These are phyloP conservation scores for Saturnia japonica DNA, from an alignment of 2,888 invertebrate genomes.

Conservation along the genomic window DNA sequence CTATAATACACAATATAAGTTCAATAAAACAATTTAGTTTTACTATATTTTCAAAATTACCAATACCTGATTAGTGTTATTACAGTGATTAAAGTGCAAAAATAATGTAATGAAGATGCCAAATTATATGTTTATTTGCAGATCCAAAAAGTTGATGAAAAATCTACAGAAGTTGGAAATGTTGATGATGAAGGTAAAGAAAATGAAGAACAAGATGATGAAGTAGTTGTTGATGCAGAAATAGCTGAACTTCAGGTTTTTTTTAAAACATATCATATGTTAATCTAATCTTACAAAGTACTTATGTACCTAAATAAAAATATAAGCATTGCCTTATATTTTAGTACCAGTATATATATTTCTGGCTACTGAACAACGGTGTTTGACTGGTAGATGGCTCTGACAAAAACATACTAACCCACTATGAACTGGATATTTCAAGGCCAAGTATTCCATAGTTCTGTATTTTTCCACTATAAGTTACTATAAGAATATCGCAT, in stretches of 20 bases:
- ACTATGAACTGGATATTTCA: too few species aligned
- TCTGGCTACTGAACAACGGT: too few species aligned
- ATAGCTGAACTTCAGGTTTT: conserved; percentile 83
- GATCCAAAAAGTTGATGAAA: conserved; percentile 32
- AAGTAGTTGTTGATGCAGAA: conserved; percentile 83
- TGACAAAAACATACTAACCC: too few species aligned
- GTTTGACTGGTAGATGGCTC: too few species aligned
- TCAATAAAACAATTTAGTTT: too few species aligned
- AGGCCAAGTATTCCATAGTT: too few species aligned
- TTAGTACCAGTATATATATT: too few species aligned
- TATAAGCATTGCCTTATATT: too few species aligned
- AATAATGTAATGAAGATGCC: not conserved
- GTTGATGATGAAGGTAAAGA: conserved; percentile 49
- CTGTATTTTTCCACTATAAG: too few species aligned
- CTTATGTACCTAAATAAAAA: not conserved
- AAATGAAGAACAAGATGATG: conserved; percentile 61
- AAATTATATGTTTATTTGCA: not conserved
- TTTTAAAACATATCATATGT: not conserved
- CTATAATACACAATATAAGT: too few species aligned
- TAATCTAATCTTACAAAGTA: not conserved
- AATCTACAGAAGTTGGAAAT: conserved; percentile 47
- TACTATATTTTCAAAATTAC: too few species aligned
- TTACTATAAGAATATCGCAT: too few species aligned
- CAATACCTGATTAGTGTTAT: not conserved
- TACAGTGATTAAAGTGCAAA: not conserved